A percentile compares a stretch with the other conserved stretches of the same genome.
phyloP scores from a whole-genome alignment of 2,113 vertebrate genomes.

The Ptyas mucosa region DNA sequence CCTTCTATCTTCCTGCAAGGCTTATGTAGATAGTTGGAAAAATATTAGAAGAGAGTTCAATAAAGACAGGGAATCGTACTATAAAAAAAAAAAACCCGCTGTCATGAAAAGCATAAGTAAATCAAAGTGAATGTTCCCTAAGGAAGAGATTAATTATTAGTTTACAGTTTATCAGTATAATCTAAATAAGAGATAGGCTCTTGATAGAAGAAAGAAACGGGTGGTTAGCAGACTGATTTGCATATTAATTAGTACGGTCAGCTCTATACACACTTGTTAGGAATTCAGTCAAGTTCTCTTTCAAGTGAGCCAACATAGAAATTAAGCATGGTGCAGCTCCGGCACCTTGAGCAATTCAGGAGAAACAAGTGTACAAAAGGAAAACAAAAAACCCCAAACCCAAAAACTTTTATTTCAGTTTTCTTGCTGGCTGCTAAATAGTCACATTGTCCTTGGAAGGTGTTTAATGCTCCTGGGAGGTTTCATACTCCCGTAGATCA shows the following conservation, averaged over 20 bases:
- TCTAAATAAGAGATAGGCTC: background rate
- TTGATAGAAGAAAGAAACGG: background rate
- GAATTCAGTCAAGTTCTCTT: background rate
- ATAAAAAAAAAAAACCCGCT: too few species aligned
- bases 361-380: background rate
- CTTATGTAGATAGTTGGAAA: background rate
- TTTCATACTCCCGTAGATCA: background rate
- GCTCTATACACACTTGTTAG: background rate
- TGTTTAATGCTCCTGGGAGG: slow-evolving; percentile 1
- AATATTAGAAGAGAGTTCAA: background rate
- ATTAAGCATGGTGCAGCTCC: background rate
- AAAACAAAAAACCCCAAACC: background rate
- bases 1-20: background rate
- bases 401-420: background rate
- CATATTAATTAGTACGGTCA: background rate
- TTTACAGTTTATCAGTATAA: background rate
- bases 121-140: background rate
- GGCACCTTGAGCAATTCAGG: background rate
- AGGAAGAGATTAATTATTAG: background rate
- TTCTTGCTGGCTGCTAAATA: slow-evolving; percentile 4
- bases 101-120: background rate
- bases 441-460: background rate
- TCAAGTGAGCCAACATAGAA: background rate
- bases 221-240: background rate
- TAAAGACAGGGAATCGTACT: background rate